These are phyloP conservation scores for Drosophila kohkoa DNA, from an alignment of 1,140 invertebrate genomes.

Conservation along the genomic window DNA sequence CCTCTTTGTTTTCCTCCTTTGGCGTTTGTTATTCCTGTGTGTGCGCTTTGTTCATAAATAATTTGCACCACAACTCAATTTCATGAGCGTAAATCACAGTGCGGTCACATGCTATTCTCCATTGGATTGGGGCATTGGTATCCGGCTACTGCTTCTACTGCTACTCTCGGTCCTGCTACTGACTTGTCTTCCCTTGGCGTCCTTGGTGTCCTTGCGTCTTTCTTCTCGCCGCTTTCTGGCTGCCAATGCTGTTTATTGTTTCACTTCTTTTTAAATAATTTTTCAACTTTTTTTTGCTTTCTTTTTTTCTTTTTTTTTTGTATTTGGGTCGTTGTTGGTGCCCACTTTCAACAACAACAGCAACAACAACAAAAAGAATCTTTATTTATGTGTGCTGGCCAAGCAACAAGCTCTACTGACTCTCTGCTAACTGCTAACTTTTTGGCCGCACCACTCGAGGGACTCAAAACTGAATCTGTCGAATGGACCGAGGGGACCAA, in stretches of 20 bases:
- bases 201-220: not conserved
- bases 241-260: conserved; percentile 67
- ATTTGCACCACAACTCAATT: conserved; percentile 82
- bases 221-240: conserved; percentile 8
- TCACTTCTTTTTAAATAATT: conserved; percentile 70
- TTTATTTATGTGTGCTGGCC: conserved; percentile 62
- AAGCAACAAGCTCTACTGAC: conserved; percentile 19
- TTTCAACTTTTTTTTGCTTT: conserved; percentile 57
- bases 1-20: conserved; percentile 34
- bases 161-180: too few relatives aligned
- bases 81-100: conserved; percentile 82
- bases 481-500: conserved; percentile 22
- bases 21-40: conserved; percentile 74
- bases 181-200: too few relatives aligned
- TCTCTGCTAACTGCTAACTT: conserved; percentile 48
- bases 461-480: conserved; percentile 28
- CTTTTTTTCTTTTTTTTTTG: conserved; percentile 18
- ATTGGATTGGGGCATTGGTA: conserved; percentile 27
- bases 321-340: conserved; percentile 47
- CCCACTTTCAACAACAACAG: conserved; percentile 72
- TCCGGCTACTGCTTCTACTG: not conserved
- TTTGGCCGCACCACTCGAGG: conserved; percentile 37
- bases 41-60: conserved; percentile 81
- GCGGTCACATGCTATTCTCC: conserved; percentile 66
- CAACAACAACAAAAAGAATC: conserved; percentile 7